Percentiles rank a stretch among this genome's conserved stretches.
These are phyloP conservation scores for Crypturellus tataupa DNA, from an alignment of 2,797 vertebrate genomes.

Conservation along the genomic window DNA sequence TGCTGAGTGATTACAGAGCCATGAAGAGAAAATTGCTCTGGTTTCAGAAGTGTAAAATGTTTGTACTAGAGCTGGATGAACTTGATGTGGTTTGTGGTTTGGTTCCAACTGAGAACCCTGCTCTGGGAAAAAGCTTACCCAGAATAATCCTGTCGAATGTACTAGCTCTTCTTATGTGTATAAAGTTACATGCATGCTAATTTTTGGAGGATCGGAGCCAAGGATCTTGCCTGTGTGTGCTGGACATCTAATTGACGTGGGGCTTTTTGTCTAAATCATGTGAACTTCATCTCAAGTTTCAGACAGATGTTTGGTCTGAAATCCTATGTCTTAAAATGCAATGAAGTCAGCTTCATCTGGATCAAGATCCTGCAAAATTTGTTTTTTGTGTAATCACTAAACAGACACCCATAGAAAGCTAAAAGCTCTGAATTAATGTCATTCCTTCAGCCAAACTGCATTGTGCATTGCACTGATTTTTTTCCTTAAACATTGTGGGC, in stretches of 20 bases:
- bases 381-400: constrained; percentile 31
- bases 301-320: constrained; percentile 68
- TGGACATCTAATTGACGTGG: constrained; percentile 58
- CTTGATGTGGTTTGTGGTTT: constrained; percentile 45
- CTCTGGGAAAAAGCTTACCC: constrained; percentile 44
- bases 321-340: constrained; percentile 42
- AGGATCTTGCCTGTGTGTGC: constrained; percentile 47
- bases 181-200: constrained; percentile 59
- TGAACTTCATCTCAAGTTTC: constrained; percentile 65
- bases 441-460: constrained; percentile 23
- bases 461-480: not conserved
- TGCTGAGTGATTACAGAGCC: not conserved
- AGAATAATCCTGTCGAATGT: constrained; percentile 14
- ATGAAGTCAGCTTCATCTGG: constrained; percentile 56
- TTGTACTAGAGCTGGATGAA: not conserved
- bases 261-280: constrained; percentile 42
- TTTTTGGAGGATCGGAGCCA: constrained; percentile 51
- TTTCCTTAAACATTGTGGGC: not conserved
- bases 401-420: not conserved
- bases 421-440: not conserved
- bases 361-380: constrained; percentile 57
- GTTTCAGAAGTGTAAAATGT: constrained; percentile 21
- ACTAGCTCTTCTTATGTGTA: constrained; percentile 22
- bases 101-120: not conserved
- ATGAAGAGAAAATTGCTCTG: constrained; percentile 4